Percentiles rank a stretch among this genome's conserved stretches.
These are phyloP conservation scores for Chironomus riparius DNA, from an alignment of 2,888 invertebrate genomes.

Conservation along the genomic window DNA sequence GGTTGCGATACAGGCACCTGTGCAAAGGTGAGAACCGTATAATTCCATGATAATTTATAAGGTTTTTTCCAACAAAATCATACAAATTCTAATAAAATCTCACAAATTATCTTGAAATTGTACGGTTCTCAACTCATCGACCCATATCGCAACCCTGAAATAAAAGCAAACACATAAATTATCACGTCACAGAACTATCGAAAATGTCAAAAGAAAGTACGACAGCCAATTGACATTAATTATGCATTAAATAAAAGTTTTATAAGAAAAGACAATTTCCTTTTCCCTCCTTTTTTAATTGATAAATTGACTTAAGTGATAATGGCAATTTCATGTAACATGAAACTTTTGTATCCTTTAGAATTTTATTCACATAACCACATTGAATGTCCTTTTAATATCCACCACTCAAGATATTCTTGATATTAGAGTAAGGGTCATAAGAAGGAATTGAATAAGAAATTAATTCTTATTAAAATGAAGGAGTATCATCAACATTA, in stretches of 20 bases:
- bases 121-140: too few relatives aligned
- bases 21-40: too few relatives aligned
- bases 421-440: background rate
- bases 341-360: conserved; percentile 8
- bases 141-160: too few relatives aligned
- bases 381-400: conserved; percentile 5
- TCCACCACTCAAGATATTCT: background rate
- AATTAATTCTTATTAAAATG: conserved; percentile 23
- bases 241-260: background rate
- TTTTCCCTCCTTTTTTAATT: background rate
- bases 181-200: too few relatives aligned
- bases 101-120: too few relatives aligned
- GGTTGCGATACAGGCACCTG: too few relatives aligned
- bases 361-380: background rate
- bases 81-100: too few relatives aligned
- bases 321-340: conserved; percentile 24
- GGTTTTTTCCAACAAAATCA: too few relatives aligned
- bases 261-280: background rate
- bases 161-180: too few relatives aligned
- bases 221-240: background rate
- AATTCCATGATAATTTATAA: too few relatives aligned
- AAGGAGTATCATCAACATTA: background rate
- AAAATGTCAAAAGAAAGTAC: background rate
- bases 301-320: conserved; percentile 26
- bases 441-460: background rate